Conservation (phyloP, 1,140 invertebrate species). For the Bombus ignitus region DNA sequence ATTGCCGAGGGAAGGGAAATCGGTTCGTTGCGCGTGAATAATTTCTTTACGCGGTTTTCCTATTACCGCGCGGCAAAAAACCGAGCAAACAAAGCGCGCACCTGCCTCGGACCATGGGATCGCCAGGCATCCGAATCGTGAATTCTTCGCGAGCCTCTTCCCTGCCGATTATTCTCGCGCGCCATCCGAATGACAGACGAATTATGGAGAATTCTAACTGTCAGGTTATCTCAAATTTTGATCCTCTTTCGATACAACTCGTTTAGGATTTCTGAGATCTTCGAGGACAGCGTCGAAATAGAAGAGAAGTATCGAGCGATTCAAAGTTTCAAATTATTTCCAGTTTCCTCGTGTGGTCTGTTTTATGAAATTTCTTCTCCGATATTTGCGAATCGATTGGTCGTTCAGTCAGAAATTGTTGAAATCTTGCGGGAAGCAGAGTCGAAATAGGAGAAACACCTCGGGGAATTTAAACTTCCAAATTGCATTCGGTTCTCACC, state of each 20-base stretch:
- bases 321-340: too few relatives aligned
- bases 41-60: conserved; percentile 18
- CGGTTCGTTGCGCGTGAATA: neutral
- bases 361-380: too few relatives aligned
- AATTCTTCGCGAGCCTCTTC: conserved; percentile 12
- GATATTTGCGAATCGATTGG: too few relatives aligned
- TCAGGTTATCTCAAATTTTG: neutral
- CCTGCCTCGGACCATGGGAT: neutral
- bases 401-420: too few relatives aligned
- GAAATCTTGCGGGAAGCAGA: too few relatives aligned
- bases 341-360: too few relatives aligned
- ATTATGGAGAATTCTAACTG: neutral
- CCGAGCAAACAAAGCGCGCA: conserved; percentile 27
- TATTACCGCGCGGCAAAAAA: conserved; percentile 11
- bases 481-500: too few relatives aligned
- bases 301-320: too few relatives aligned
- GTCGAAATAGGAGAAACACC: too few relatives aligned
- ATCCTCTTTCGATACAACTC: neutral
- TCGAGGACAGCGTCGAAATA: too few relatives aligned
- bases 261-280: too few relatives aligned
- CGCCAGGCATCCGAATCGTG: conserved; percentile 12
- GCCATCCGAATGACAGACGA: neutral
- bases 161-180: neutral
- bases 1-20: conserved; percentile 20
- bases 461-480: too few relatives aligned